A percentile compares a stretch with the other conserved stretches of the same genome.
phyloP scores from a whole-genome alignment of 2,797 vertebrate genomes.

The Salmo trutta region DNA sequence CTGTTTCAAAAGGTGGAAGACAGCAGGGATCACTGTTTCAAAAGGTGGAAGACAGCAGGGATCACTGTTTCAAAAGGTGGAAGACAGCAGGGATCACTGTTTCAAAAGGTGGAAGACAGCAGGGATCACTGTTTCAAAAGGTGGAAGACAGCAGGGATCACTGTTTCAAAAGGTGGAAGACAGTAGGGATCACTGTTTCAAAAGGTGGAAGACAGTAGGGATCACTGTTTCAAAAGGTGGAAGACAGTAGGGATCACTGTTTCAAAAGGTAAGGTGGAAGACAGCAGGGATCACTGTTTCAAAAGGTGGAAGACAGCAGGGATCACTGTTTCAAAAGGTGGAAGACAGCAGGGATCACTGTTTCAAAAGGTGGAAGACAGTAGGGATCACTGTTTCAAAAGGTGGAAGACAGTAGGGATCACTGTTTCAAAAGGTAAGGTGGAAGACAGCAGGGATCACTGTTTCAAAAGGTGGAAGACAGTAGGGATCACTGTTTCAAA shows the following conservation, averaged over 20 bases:
- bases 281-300: too few species aligned
- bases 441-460: too few species aligned
- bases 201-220: slow-evolving; percentile 83
- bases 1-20: slow-evolving; percentile 51
- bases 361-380: too few species aligned
- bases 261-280: slow-evolving; percentile 14
- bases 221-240: slow-evolving; percentile 75
- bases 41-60: slow-evolving; percentile 1
- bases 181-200: slow-evolving; percentile 86
- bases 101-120: slow-evolving; percentile 72
- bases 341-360: too few species aligned
- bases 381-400: too few species aligned
- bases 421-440: too few species aligned
- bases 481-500: not conserved
- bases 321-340: slow-evolving; percentile 2
- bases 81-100: slow-evolving; percentile 90
- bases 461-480: too few species aligned
- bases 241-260: slow-evolving; percentile 65
- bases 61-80: slow-evolving; percentile 29
- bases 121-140: slow-evolving; percentile 84
- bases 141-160: slow-evolving; percentile 91
- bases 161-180: slow-evolving; percentile 51
- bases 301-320: too few species aligned
- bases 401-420: too few species aligned
- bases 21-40: slow-evolving; percentile 90